A percentile compares a stretch with the other conserved stretches of the same genome.
Evolutionary conservation across 2,888 invertebrate genomes (phyloP).

Genomic region (Drosophila macrospina): DNA sequence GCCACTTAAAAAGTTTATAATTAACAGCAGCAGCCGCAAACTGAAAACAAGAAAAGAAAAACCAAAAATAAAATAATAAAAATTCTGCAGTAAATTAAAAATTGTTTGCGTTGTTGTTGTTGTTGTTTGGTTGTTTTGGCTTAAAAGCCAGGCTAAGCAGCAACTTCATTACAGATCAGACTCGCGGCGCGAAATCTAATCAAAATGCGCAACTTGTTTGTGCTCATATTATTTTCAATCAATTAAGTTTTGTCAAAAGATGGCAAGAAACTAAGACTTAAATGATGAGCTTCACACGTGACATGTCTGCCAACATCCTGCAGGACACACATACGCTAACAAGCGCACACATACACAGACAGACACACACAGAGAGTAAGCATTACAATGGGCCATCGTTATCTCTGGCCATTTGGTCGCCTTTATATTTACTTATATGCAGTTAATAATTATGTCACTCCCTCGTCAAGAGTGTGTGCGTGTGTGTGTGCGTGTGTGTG

Average conservation of each 20-base stretch:
- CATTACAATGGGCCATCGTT: slow-evolving; percentile 58
- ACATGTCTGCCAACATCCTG: slow-evolving; percentile 60
- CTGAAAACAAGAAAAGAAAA: slow-evolving; percentile 35
- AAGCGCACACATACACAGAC: slow-evolving; percentile 7
- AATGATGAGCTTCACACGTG: slow-evolving; percentile 75
- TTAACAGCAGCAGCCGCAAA: slow-evolving; percentile 68
- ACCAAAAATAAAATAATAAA: slow-evolving; percentile 33
- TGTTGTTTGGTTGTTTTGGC: slow-evolving; percentile 22
- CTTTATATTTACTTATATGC: slow-evolving; percentile 73
- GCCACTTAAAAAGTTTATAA: slow-evolving; percentile 81
- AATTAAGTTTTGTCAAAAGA: slow-evolving; percentile 69
- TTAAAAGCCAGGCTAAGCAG: slow-evolving; percentile 20
- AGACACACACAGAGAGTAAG: slow-evolving; percentile 1
- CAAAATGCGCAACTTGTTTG: slow-evolving; percentile 59
- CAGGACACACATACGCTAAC: slow-evolving; percentile 10
- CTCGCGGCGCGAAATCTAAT: slow-evolving; percentile 14
- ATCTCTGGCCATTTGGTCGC: slow-evolving; percentile 72
- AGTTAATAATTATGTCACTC: slow-evolving; percentile 78
- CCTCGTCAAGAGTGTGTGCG: slow-evolving; percentile 33
- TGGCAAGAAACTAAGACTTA: slow-evolving; percentile 60
- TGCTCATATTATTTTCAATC: slow-evolving; percentile 76
- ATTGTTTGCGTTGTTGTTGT: slow-evolving; percentile 28
- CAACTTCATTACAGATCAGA: slow-evolving; percentile 17
- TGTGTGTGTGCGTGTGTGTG: slow-evolving; percentile 27
- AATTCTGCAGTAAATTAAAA: slow-evolving; percentile 57